phyloP scores from a whole-genome alignment of 2,113 vertebrate genomes.

The Toxostoma redivivum region DNA sequence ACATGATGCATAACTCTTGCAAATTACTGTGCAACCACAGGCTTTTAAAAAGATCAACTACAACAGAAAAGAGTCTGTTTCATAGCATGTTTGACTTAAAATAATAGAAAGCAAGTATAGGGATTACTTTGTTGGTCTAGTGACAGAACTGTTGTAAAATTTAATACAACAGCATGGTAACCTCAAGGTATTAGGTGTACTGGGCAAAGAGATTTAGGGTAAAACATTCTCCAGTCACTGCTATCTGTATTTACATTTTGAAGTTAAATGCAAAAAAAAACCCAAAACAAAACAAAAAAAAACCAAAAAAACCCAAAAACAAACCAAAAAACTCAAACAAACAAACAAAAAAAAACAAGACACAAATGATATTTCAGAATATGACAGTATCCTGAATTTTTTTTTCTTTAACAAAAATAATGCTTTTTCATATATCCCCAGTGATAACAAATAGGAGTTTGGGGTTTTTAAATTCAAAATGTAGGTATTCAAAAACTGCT shows the following conservation, averaged over 20 bases:
- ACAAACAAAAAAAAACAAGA: background rate
- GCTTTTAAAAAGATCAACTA: background rate
- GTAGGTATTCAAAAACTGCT: background rate
- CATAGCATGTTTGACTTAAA: background rate
- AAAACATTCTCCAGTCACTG: background rate
- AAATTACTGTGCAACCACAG: background rate
- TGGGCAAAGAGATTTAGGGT: background rate
- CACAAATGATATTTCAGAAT: background rate
- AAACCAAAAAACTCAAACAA: too few relatives aligned
- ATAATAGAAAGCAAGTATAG: background rate
- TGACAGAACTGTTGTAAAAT: background rate
- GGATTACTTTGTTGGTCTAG: background rate
- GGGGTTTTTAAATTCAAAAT: background rate
- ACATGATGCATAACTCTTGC: background rate
- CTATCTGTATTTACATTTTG: background rate
- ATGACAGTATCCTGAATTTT: background rate
- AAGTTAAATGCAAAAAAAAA: background rate
- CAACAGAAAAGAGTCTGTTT: background rate
- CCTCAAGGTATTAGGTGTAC: background rate
- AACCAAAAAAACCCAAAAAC: too few relatives aligned
- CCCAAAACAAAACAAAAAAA: too few relatives aligned
- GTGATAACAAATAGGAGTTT: background rate
- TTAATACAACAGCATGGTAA: background rate
- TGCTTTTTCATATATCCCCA: background rate
- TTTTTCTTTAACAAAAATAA: background rate